These are phyloP conservation scores for Psilopogon haemacephalus DNA, from an alignment of 2,113 vertebrate species.

Conservation along the genomic window DNA sequence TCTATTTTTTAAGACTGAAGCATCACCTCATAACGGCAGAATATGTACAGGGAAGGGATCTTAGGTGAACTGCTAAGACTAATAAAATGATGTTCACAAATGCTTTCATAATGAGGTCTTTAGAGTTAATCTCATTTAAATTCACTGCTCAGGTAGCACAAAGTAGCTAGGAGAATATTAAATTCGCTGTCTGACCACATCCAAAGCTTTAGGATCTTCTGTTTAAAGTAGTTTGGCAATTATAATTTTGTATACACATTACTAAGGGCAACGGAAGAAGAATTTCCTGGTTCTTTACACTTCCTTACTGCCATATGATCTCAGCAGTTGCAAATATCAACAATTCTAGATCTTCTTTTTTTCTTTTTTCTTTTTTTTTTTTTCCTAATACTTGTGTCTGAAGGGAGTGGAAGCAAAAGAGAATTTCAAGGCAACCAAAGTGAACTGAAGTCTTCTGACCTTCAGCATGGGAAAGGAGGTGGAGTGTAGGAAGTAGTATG, in stretches of 20 bases:
- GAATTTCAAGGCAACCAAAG: not conserved
- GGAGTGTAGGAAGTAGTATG: not conserved
- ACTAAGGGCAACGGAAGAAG: not conserved
- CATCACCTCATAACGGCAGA: not conserved
- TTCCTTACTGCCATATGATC: not conserved
- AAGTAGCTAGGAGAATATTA: not conserved
- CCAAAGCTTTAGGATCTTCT: not conserved
- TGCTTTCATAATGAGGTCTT: not conserved
- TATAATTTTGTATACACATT: not conserved
- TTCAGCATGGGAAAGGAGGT: not conserved
- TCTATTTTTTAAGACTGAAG: not conserved
- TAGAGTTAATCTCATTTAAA: not conserved
- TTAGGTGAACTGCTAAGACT: not conserved
- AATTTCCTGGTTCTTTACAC: not conserved
- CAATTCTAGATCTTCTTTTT: not conserved
- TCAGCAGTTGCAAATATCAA: not conserved
- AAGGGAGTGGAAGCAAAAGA: not conserved
- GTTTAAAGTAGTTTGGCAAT: not conserved
- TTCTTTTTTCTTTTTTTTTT: not conserved
- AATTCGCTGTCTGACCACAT: not conserved
- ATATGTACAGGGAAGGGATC: not conserved
- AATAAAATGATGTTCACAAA: accelerated
- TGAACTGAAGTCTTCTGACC: not conserved
- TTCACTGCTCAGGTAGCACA: not conserved
- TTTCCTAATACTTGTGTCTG: not conserved